Evolutionary conservation across 2,113 vertebrate species (phyloP).

Genomic region (Neomonachus schauinslandi): DNA sequence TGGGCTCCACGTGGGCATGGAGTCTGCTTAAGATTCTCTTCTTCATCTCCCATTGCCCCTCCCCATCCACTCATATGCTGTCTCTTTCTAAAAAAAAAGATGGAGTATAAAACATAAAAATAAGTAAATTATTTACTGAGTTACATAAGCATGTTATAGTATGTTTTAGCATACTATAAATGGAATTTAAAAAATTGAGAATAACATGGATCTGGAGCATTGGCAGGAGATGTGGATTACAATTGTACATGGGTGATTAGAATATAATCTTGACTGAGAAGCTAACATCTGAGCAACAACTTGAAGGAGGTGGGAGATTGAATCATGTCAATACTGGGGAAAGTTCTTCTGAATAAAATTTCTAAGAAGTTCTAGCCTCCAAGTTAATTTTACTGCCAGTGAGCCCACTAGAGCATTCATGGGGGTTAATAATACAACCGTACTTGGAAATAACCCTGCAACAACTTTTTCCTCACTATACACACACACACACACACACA

Average conservation of each 20-base stretch:
- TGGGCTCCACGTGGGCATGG: neutral
- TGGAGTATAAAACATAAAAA: neutral
- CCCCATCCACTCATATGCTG: neutral
- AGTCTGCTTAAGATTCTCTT: neutral
- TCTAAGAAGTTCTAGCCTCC: neutral
- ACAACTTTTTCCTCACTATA: neutral
- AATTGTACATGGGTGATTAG: neutral
- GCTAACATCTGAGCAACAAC: neutral
- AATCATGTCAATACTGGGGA: neutral
- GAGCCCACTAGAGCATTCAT: neutral
- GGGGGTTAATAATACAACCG: neutral
- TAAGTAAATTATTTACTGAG: neutral
- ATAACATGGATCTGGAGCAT: neutral
- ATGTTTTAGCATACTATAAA: neutral
- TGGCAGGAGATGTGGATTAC: neutral
- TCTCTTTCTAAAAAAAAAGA: neutral
- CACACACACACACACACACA: neutral
- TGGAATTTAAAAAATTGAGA: neutral
- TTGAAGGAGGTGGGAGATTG: neutral
- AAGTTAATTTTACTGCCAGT: neutral
- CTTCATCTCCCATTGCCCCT: neutral
- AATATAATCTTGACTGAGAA: neutral
- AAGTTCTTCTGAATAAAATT: neutral
- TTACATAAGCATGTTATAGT: neutral
- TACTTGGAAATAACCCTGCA: neutral